Percentiles rank a stretch among this genome's conserved stretches.
Conservation (phyloP, 2,888 invertebrate genomes). For the Synanthedon vespiformis region DNA sequence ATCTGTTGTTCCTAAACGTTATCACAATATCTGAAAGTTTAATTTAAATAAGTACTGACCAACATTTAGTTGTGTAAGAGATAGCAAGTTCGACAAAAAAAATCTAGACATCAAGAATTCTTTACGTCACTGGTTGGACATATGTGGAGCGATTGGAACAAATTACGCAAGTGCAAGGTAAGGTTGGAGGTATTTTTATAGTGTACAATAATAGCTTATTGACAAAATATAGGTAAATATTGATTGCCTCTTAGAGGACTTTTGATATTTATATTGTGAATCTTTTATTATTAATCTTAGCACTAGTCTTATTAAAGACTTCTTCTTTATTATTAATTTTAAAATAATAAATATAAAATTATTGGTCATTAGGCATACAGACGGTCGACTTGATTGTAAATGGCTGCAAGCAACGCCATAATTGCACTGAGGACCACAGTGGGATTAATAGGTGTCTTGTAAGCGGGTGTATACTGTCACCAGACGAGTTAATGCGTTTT, state of each 20-base stretch:
- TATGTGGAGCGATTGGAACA: conserved; percentile 12
- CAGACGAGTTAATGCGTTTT: too few relatives aligned
- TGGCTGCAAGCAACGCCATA: too few relatives aligned
- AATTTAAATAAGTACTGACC: background rate
- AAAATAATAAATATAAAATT: too few relatives aligned
- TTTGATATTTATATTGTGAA: background rate
- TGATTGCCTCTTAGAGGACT: background rate
- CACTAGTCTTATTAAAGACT: too few relatives aligned
- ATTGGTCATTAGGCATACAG: too few relatives aligned
- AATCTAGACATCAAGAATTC: conserved; percentile 1
- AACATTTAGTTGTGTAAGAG: background rate
- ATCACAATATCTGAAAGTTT: background rate
- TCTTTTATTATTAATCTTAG: too few relatives aligned
- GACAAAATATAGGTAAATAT: background rate
- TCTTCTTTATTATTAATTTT: too few relatives aligned
- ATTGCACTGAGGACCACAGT: too few relatives aligned
- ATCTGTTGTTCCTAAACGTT: background rate
- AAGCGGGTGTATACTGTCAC: too few relatives aligned
- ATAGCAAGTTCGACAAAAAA: background rate
- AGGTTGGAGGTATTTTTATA: conserved; percentile 1
- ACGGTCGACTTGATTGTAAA: too few relatives aligned
- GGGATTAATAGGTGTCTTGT: too few relatives aligned
- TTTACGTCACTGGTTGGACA: conserved; percentile 10
- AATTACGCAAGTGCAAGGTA: conserved; percentile 15
- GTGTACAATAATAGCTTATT: background rate